Evolutionary conservation across 2,113 vertebrate genomes (phyloP).

Genomic region (Syngnathus typhle): DNA sequence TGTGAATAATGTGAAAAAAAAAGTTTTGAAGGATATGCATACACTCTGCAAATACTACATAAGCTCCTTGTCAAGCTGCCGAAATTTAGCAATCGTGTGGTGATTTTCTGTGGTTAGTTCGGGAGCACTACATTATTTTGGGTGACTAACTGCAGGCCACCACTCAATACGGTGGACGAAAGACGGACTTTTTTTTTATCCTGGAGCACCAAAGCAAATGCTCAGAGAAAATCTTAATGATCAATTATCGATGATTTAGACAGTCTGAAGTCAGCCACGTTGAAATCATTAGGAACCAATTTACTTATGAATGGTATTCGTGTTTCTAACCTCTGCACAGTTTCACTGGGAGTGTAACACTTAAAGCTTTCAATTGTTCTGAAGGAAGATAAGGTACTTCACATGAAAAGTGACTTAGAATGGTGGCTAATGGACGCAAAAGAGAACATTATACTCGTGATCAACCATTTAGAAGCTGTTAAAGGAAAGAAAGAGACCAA

Average conservation of each 20-base stretch:
- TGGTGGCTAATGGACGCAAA: slow-evolving; percentile 5
- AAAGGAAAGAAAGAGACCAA: not conserved
- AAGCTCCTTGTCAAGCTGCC: not conserved
- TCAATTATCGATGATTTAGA: slow-evolving; percentile 8
- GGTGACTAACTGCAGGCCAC: not conserved
- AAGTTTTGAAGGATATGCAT: slow-evolving; percentile 5
- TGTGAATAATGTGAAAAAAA: slow-evolving; percentile 15
- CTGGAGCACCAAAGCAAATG: slow-evolving; percentile 4
- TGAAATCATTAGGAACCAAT: slow-evolving; percentile 4
- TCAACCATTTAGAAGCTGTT: not conserved
- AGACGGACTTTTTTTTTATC: not conserved
- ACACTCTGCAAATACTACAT: not conserved
- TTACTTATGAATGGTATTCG: not conserved
- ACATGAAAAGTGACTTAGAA: slow-evolving; percentile 12
- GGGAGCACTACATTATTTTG: slow-evolving; percentile 1
- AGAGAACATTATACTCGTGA: not conserved
- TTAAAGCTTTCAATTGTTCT: not conserved
- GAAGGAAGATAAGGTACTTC: slow-evolving; percentile 7
- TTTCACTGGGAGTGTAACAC: slow-evolving; percentile 11
- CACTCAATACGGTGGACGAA: not conserved
- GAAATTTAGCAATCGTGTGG: slow-evolving; percentile 3
- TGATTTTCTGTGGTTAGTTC: slow-evolving; percentile 3
- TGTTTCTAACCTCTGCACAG: not conserved
- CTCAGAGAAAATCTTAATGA: slow-evolving; percentile 6
- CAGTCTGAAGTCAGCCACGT: not conserved